phyloP scores from a whole-genome alignment of 2,797 vertebrate genomes.

The Austrolebias charrua region DNA sequence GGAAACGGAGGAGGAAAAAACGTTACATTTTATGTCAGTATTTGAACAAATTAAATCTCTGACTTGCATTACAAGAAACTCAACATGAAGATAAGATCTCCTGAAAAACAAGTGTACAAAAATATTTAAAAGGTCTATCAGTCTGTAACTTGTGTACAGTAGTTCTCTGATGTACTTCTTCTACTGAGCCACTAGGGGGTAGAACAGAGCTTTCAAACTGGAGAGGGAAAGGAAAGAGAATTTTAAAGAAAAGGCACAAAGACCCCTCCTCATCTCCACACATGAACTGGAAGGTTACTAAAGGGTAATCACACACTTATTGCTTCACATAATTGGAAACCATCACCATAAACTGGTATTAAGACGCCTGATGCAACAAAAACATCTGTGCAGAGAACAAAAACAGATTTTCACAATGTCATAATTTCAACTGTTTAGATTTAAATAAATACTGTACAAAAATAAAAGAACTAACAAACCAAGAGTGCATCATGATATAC shows the following conservation, averaged over 20 bases:
- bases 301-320: constrained; percentile 50
- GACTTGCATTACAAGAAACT: no score
- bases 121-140: no score
- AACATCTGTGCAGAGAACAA: not conserved
- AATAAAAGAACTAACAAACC: constrained; percentile 1
- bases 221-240: constrained; percentile 4
- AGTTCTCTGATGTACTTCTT: not conserved
- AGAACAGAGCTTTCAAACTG: constrained; percentile 21
- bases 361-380: not conserved
- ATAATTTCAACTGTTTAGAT: not conserved
- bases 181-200: constrained; percentile 55
- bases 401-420: constrained; percentile 6
- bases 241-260: constrained; percentile 20
- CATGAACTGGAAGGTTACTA: constrained; percentile 51
- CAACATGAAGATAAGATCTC: no score
- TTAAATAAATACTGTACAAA: not conserved
- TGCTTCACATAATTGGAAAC: constrained; percentile 36
- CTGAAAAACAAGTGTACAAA: no score
- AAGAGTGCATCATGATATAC: not conserved
- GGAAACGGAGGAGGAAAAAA: constrained; percentile 22
- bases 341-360: constrained; percentile 24
- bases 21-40: no score
- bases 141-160: no score
- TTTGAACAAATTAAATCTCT: no score
- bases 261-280: constrained; percentile 33